These are phyloP conservation scores for Lordiphosa clarofinis DNA, from an alignment of 1,140 invertebrate species.

Conservation along the genomic window DNA sequence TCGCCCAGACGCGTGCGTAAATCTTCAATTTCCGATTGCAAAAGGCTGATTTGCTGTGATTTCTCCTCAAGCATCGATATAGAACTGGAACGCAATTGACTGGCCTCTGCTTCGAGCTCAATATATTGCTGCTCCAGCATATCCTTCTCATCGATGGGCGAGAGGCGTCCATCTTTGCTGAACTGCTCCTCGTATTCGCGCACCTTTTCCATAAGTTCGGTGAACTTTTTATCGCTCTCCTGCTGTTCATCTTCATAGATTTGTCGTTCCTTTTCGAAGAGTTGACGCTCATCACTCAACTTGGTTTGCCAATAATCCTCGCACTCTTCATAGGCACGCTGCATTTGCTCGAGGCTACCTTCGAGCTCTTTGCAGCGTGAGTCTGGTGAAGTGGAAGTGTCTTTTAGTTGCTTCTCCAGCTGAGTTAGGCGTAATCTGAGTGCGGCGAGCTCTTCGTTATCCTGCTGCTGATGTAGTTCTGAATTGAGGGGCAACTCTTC, in stretches of 20 bases:
- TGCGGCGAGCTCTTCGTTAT: constrained; percentile 43
- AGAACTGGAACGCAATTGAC: constrained; percentile 80
- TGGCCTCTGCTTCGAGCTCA: constrained; percentile 86
- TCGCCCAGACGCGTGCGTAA: constrained; percentile 68
- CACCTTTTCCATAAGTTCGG: constrained; percentile 87
- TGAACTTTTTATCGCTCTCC: constrained; percentile 88
- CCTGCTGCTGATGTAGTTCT: constrained; percentile 53
- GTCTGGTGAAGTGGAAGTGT: constrained; percentile 52
- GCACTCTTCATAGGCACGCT: constrained; percentile 88
- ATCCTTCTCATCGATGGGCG: constrained; percentile 88
- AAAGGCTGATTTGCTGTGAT: constrained; percentile 81
- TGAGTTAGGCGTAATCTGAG: constrained; percentile 61
- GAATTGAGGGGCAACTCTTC: constrained; percentile 79
- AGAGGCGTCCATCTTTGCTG: constrained; percentile 82
- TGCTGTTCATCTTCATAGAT: constrained; percentile 88
- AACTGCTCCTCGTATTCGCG: constrained; percentile 90
- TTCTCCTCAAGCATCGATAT: constrained; percentile 76
- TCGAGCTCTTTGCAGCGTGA: constrained; percentile 85
- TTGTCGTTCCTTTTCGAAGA: constrained; percentile 87
- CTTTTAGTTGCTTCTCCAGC: constrained; percentile 48
- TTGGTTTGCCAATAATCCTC: constrained; percentile 92
- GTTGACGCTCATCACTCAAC: constrained; percentile 87
- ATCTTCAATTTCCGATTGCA: constrained; percentile 81
- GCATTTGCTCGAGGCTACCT: constrained; percentile 86
- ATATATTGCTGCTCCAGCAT: constrained; percentile 87